Evolutionary conservation across 2,888 invertebrate species (phyloP).

Genomic region (Epinotia bilunana): DNA sequence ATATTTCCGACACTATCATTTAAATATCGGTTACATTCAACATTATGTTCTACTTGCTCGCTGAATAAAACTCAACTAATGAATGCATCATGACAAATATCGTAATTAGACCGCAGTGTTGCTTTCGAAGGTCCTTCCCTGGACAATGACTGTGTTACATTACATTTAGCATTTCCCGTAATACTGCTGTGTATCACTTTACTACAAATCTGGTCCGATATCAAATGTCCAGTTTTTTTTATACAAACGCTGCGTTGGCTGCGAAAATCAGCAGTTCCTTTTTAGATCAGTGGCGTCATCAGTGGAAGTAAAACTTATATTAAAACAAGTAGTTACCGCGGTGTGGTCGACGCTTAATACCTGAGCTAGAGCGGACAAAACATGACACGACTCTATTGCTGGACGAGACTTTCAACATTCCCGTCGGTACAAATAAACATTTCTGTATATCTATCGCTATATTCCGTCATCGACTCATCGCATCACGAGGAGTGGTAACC

Average conservation of each 20-base stretch:
- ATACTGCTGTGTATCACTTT: not conserved
- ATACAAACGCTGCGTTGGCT: conserved; percentile 16
- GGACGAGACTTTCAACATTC: not conserved
- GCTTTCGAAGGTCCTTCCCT: conserved; percentile 8
- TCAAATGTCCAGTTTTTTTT: conserved; percentile 30
- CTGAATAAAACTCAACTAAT: not conserved
- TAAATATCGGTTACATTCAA: conserved; percentile 17
- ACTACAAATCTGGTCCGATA: conserved; percentile 11
- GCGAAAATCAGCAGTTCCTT: conserved; percentile 38
- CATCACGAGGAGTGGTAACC: conserved; percentile 21
- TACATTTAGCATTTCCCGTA: conserved; percentile 19
- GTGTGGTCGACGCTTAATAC: conserved; percentile 13
- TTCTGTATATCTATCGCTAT: conserved; percentile 25
- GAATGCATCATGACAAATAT: conserved; percentile 19
- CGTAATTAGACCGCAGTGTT: conserved; percentile 13
- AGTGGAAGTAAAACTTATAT: conserved; percentile 21
- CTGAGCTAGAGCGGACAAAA: not conserved
- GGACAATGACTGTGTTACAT: not conserved
- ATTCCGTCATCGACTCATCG: conserved; percentile 30
- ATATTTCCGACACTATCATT: conserved; percentile 2
- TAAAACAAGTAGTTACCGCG: conserved; percentile 24
- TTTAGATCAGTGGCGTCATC: conserved; percentile 36
- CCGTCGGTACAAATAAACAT: conserved; percentile 2
- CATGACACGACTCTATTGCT: not conserved
- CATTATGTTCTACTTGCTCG: conserved; percentile 6